Percentiles rank a stretch among this genome's conserved stretches.
Evolutionary conservation across 2,888 invertebrate genomes (phyloP).

Genomic region (Tortricodes alternella): DNA sequence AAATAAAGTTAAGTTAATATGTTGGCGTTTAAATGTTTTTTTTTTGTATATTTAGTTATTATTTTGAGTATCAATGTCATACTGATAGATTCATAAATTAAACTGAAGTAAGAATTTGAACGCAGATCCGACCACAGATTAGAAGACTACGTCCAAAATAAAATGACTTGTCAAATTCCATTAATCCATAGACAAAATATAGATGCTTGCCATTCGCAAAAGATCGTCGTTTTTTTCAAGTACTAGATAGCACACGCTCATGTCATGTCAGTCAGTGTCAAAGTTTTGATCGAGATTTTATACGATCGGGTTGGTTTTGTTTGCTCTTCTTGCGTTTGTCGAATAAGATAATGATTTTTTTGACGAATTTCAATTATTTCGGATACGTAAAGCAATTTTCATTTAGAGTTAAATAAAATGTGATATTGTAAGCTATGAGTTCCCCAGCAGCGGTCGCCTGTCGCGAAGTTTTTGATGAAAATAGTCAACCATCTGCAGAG

Average conservation of each 20-base stretch:
- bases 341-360: conserved; percentile 28
- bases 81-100: too few relatives aligned
- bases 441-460: conserved; percentile 85
- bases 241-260: conserved; percentile 1
- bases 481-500: conserved; percentile 91
- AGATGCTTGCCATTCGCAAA: not conserved
- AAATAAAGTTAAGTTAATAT: too few relatives aligned
- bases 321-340: conserved; percentile 25
- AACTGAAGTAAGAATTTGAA: not conserved
- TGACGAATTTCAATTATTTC: conserved; percentile 19
- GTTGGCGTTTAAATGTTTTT: too few relatives aligned
- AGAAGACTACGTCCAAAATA: too few relatives aligned
- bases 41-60: too few relatives aligned
- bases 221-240: not conserved
- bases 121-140: too few relatives aligned
- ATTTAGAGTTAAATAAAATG: conserved; percentile 52
- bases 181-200: conserved; percentile 18
- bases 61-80: too few relatives aligned
- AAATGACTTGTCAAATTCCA: conserved; percentile 30
- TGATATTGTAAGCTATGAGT: conserved; percentile 57
- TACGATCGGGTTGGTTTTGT: conserved; percentile 15
- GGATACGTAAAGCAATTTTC: conserved; percentile 33
- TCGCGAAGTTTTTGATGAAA: conserved; percentile 93
- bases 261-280: conserved; percentile 17
- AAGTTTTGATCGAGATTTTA: conserved; percentile 26